phyloP scores from a whole-genome alignment of 2,888 invertebrate genomes.

The Clistopyga incitator region DNA sequence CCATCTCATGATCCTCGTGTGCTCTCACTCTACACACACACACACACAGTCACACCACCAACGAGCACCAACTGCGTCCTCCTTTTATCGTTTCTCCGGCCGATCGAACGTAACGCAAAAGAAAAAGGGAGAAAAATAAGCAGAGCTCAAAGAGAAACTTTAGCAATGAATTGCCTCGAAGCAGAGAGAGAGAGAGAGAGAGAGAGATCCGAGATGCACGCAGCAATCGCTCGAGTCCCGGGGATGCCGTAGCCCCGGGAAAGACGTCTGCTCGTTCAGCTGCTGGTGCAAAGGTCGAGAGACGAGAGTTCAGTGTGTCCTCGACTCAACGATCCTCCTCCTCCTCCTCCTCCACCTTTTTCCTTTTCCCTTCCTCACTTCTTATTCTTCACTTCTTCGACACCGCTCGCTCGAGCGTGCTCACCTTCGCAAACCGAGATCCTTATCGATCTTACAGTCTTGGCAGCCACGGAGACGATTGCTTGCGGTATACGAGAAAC shows the following conservation, averaged over 20 bases:
- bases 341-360: slow-evolving; percentile 25
- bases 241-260: slow-evolving; percentile 41
- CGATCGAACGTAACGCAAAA: slow-evolving; percentile 15
- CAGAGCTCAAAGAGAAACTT: slow-evolving; percentile 13
- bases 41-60: slow-evolving; percentile 11
- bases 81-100: slow-evolving; percentile 26
- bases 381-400: slow-evolving; percentile 62
- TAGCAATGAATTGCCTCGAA: slow-evolving; percentile 4
- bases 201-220: slow-evolving; percentile 20
- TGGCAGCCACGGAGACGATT: slow-evolving; percentile 52
- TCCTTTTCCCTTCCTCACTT: slow-evolving; percentile 10
- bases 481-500: slow-evolving; percentile 67
- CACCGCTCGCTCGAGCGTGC: slow-evolving; percentile 60
- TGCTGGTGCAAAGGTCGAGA: slow-evolving; percentile 63
- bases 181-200: slow-evolving; percentile 15
- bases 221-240: slow-evolving; percentile 42
- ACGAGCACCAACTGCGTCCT: slow-evolving; percentile 11
- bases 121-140: slow-evolving; percentile 17
- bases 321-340: slow-evolving; percentile 64
- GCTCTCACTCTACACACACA: slow-evolving; percentile 12
- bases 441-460: slow-evolving; percentile 65
- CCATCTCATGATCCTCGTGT: slow-evolving; percentile 58
- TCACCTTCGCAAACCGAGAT: slow-evolving; percentile 67
- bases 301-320: slow-evolving; percentile 66
- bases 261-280: slow-evolving; percentile 33